A percentile compares a stretch with the other conserved stretches of the same genome.
Evolutionary conservation across 2,797 vertebrate species (phyloP).

Genomic region (Cossypha dichroa): DNA sequence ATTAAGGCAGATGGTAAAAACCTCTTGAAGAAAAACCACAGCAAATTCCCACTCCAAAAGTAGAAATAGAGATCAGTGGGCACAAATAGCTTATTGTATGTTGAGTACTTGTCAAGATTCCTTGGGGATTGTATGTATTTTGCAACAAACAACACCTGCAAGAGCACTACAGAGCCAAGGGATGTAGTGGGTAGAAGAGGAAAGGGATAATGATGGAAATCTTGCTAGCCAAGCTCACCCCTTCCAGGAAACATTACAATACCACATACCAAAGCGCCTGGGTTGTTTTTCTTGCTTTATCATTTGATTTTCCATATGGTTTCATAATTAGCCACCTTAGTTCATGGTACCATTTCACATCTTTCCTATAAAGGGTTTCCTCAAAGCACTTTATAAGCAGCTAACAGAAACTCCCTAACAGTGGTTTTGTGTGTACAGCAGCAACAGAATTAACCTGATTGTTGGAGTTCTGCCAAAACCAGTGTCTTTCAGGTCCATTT

Average conservation of each 20-base stretch:
- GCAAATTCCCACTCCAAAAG: background rate
- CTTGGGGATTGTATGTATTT: constrained; percentile 13
- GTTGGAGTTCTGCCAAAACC: background rate
- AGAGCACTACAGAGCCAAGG: background rate
- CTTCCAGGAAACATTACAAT: constrained; percentile 47
- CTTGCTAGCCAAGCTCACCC: background rate
- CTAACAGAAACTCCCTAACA: background rate
- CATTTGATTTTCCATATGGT: constrained; percentile 17
- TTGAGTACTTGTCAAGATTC: constrained; percentile 22
- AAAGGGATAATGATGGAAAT: constrained; percentile 26
- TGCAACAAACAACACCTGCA: constrained; percentile 66
- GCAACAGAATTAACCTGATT: background rate
- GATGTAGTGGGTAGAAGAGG: background rate
- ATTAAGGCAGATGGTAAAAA: background rate
- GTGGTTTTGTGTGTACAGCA: background rate
- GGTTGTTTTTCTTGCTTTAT: constrained; percentile 52
- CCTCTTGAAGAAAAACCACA: background rate
- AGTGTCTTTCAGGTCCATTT: background rate
- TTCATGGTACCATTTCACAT: background rate
- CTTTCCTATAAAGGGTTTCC: background rate
- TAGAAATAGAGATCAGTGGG: background rate
- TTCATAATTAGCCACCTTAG: background rate
- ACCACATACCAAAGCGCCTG: background rate
- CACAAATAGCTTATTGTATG: background rate
- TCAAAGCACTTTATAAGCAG: background rate